Evolutionary conservation across 2,113 vertebrate genomes (phyloP).

Genomic region (Xerus inauris): DNA sequence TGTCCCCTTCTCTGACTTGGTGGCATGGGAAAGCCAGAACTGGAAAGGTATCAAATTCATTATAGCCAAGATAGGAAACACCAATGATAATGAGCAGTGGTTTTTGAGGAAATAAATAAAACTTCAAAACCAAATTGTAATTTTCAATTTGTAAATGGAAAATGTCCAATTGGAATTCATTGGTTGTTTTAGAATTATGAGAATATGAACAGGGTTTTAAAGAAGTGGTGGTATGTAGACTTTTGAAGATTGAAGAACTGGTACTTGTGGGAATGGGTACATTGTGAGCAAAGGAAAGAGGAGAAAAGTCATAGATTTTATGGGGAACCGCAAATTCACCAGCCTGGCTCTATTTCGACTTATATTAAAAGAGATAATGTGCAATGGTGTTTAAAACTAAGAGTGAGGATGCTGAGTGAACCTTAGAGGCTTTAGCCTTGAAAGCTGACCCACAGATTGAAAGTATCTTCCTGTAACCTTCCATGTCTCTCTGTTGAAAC

Average conservation of each 20-base stretch:
- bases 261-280: background rate
- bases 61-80: background rate
- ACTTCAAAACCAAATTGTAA: background rate
- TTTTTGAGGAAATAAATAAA: background rate
- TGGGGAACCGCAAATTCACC: background rate
- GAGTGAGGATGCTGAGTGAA: background rate
- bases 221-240: background rate
- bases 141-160: background rate
- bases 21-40: background rate
- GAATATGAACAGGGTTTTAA: background rate
- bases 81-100: background rate
- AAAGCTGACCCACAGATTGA: background rate
- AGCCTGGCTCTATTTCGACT: background rate
- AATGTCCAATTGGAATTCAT: background rate
- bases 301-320: background rate
- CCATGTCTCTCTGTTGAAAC: background rate
- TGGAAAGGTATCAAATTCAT: background rate
- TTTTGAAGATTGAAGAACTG: background rate
- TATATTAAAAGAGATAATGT: background rate
- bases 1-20: background rate
- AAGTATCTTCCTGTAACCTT: background rate
- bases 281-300: background rate
- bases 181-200: background rate
- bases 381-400: background rate
- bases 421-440: background rate